Evolutionary conservation across 2,797 vertebrate species (phyloP), one percentile per base, ranked within the genome.

Genomic region (Clangula hyemalis): DNA sequence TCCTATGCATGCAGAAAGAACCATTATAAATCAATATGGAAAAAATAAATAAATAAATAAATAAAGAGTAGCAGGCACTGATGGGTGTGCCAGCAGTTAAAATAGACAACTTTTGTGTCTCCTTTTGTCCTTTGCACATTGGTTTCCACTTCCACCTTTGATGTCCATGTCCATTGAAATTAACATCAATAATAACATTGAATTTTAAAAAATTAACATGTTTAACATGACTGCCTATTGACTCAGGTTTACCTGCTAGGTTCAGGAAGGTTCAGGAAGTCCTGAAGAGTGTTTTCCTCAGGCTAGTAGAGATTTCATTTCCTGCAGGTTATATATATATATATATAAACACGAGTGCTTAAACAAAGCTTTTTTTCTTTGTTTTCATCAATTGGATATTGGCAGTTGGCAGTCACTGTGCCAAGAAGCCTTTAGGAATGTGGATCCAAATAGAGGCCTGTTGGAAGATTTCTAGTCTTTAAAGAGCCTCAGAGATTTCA

Each of bases 311-410:
- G 21, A 80, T 84, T 82, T 87, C 2, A 83, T 66, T 91, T 80
- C 24, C 27, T 91, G 49, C 49, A 49, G 47, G 47, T 49, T 49
- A 25, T 25, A 25, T 49, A 13, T 49, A 47, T 21, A 24, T 49
- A 24, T 49, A 49, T 49, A 24, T 8, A 25, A 88, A 83, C 9
- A 41, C 20, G 74, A 36, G 3, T 58, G n/a, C 60, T 91, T 90
- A 72, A 87, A 53, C 81, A 64, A 56, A 84, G 22, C 49, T 70
- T 38, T 89, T 95, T 19, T 68, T 17, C 12, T 38, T 92, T 45
- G 25, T 85, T 96, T 96, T 91, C 14, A 25, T 43, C 39, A 72
- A 68, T 39, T 92, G 87, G 21, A 28, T 93, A 53, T 69, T 93
- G 58, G 45, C 71, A 94, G 24, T 92, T 97, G 88, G 56, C 32